Base-by-base conservation (phyloP, 2,888 invertebrate species). In the Diarsia rubi region DNA sequence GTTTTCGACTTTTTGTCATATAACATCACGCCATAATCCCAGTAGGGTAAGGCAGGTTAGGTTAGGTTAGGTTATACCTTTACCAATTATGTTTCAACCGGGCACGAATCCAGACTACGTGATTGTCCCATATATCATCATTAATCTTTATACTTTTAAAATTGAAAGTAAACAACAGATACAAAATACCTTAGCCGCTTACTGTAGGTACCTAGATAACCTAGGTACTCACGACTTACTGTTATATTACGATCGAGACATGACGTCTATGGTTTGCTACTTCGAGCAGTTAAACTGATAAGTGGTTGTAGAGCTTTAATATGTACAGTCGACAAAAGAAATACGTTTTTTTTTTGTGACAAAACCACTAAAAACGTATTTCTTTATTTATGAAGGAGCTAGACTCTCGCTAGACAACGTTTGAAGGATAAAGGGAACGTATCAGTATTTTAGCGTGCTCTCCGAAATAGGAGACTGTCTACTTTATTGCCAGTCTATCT, bases 181-280 rank as follows among this genome's bases (percentile, higher is more conserved):
- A 42, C 2, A 31, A 31, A 12, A 52, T 21, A 47, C 44, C 57
- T 14, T 57, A 47, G 6, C 24, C 42, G 21, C 37, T 69, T 47
- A 16, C 42, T 54, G 37, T 37, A 44, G 44, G 9, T 31, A 68
- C 27, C 24, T 19, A 62, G 14, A n/a, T 8, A 14, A 37, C 19
- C 66, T 31, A 49, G 24, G 19, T 67, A 67, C 64, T 82, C 82
- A 78, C 67, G 73, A 78, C 64, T 31, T 0, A 21, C 44, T 65
- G 69, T 78, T 74, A 82, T 70, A 74, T 73, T 78, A 68, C 68
- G 37, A 81, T 70, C 70, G 59, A 79, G 54, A 52, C 81, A 75
- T 81, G 67, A 79, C 70, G 62, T 54, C 73, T 73, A 67, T 81
- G 72, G 59, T 82, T 81, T 63, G 52, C 52, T 60, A 78, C 47